These are phyloP conservation scores for Drosophila dunni DNA, from an alignment of 1,140 invertebrate genomes.

Conservation along the genomic window DNA sequence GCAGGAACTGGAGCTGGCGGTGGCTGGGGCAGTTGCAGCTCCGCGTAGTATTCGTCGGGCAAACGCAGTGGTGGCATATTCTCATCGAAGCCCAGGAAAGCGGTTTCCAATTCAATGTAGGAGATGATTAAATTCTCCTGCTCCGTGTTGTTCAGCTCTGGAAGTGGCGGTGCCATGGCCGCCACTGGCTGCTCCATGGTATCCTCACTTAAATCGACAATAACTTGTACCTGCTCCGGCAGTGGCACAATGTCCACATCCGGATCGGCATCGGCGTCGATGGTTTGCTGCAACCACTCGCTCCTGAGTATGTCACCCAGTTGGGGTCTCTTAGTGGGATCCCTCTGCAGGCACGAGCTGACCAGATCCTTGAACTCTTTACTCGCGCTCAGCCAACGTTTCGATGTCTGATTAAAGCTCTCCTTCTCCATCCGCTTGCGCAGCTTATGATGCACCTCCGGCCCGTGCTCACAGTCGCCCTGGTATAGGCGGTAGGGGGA, in stretches of 20 bases:
- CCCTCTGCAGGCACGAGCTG: constrained; percentile 90
- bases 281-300: constrained; percentile 87
- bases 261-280: constrained; percentile 10
- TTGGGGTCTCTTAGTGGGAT: constrained; percentile 90
- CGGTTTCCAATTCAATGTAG: constrained; percentile 24
- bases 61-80: constrained; percentile 18
- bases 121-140: constrained; percentile 16
- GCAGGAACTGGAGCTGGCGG: neutral
- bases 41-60: constrained; percentile 44
- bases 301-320: constrained; percentile 88
- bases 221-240: constrained; percentile 38
- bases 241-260: constrained; percentile 48
- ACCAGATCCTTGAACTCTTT: constrained; percentile 90
- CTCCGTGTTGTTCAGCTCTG: neutral
- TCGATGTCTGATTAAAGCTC: constrained; percentile 63
- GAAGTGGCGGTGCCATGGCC: neutral
- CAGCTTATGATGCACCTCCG: constrained; percentile 49
- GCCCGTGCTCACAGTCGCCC: constrained; percentile 57
- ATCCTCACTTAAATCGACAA: constrained; percentile 66
- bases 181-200: constrained; percentile 36
- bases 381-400: constrained; percentile 90
- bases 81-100: constrained; percentile 65
- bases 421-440: constrained; percentile 60
- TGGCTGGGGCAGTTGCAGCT: constrained; percentile 21
- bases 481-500: constrained; percentile 87